Evolutionary conservation across 2,113 vertebrate species (phyloP).

Genomic region (Proteles cristata): DNA sequence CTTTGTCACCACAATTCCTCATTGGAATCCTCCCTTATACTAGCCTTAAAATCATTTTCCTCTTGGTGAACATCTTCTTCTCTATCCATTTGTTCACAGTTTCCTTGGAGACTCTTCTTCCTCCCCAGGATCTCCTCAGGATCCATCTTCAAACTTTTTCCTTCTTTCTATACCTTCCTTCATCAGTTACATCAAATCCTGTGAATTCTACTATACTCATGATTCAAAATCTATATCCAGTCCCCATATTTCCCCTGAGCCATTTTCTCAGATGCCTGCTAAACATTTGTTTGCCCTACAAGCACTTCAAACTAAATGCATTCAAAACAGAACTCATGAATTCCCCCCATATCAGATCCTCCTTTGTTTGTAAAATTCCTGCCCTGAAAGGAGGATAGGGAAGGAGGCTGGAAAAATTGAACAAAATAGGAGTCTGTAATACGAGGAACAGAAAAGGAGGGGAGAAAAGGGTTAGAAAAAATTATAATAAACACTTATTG

Average conservation of each 20-base stretch:
- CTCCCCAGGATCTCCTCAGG: too few species aligned
- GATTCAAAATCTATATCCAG: neutral
- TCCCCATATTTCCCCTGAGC: neutral
- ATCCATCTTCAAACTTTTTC: neutral
- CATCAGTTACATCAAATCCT: neutral
- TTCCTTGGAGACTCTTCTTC: neutral
- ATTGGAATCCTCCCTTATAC: neutral
- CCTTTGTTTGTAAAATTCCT: neutral
- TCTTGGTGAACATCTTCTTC: neutral
- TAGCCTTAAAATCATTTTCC: neutral
- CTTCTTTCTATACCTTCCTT: neutral
- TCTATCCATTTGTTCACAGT: neutral
- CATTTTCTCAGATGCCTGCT: neutral
- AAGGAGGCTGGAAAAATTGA: neutral
- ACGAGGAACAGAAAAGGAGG: neutral
- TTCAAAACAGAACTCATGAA: neutral
- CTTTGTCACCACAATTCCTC: neutral
- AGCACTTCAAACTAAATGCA: neutral
- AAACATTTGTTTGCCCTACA: neutral
- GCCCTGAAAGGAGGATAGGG: neutral
- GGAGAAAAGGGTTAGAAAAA: neutral
- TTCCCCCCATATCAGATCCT: neutral
- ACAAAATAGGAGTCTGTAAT: neutral
- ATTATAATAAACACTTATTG: neutral
- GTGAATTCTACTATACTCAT: neutral